Evolutionary conservation across 2,113 vertebrate genomes (phyloP).

Genomic region (Trogon melanurus): DNA sequence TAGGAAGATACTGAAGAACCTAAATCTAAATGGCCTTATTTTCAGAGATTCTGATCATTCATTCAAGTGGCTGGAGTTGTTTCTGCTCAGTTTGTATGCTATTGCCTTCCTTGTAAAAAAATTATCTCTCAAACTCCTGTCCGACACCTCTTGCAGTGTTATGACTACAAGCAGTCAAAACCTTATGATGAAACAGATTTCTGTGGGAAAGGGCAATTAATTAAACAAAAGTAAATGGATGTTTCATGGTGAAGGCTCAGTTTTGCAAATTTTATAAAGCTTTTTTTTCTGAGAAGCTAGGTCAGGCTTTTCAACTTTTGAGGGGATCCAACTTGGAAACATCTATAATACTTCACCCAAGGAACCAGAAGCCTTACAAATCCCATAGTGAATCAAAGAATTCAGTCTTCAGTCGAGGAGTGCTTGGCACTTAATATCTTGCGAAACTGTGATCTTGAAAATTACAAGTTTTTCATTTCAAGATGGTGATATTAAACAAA

Average conservation of each 20-base stretch:
- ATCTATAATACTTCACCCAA: background rate
- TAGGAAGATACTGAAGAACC: background rate
- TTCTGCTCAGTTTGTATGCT: background rate
- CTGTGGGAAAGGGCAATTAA: background rate
- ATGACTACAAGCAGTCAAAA: conserved; percentile 21
- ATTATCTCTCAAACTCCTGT: background rate
- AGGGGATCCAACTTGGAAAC: background rate
- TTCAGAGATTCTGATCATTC: background rate
- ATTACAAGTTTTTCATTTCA: background rate
- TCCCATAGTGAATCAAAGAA: background rate
- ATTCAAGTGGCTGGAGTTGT: background rate
- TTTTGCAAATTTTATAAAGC: conserved; percentile 15
- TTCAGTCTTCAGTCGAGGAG: background rate
- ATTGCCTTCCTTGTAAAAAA: background rate
- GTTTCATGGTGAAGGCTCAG: background rate
- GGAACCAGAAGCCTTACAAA: background rate
- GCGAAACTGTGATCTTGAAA: background rate
- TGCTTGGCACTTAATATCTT: background rate
- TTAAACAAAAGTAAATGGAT: background rate
- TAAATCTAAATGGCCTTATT: background rate
- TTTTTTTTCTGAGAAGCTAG: background rate
- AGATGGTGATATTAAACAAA: background rate
- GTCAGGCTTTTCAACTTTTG: background rate
- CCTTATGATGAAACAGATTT: background rate
- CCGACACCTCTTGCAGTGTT: background rate